These are phyloP conservation scores for Psylliodes chrysocephalus DNA, from an alignment of 2,888 invertebrate genomes.

Conservation along the genomic window DNA sequence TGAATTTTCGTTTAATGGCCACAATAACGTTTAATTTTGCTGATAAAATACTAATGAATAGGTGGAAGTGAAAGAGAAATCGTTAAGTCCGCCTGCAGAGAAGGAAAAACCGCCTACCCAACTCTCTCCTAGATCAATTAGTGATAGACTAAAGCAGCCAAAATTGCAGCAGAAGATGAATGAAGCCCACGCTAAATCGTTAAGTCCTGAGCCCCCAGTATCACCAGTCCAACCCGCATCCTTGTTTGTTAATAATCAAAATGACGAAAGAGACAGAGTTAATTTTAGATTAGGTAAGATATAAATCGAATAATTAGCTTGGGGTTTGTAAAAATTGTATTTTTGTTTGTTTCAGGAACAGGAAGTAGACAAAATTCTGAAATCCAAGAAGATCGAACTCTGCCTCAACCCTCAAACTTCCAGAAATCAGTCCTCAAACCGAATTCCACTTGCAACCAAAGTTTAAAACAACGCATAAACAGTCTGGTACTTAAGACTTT, in stretches of 20 bases:
- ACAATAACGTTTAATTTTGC: too few species aligned
- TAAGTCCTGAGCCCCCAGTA: conserved; percentile 52
- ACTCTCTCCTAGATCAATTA: conserved; percentile 55
- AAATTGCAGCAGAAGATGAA: conserved; percentile 56
- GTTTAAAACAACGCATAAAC: conserved; percentile 88
- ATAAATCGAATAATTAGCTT: too few species aligned
- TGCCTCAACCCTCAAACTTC: conserved; percentile 9
- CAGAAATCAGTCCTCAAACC: conserved; percentile 33
- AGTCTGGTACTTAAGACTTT: conserved; percentile 88
- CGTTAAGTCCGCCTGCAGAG: conserved; percentile 11
- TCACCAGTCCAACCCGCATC: conserved; percentile 27
- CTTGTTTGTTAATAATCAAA: background rate
- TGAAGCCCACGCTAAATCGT: conserved; percentile 52
- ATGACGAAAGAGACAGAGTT: conserved; percentile 42
- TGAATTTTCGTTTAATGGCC: too few species aligned
- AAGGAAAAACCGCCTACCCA: conserved; percentile 36
- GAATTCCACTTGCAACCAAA: conserved; percentile 74
- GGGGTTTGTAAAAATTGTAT: too few species aligned
- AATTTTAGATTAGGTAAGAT: conserved; percentile 52
- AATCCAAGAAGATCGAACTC: conserved; percentile 30
- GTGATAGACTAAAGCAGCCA: conserved; percentile 60
- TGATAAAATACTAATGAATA: too few species aligned
- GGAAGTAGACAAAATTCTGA: conserved; percentile 28
- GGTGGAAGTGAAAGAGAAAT: conserved; percentile 24
- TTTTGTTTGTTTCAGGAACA: conserved; percentile 37